Percentiles rank a stretch among this genome's conserved stretches.
Evolutionary conservation across 2,797 vertebrate genomes (phyloP).

Genomic region (Aphelocoma californica): DNA sequence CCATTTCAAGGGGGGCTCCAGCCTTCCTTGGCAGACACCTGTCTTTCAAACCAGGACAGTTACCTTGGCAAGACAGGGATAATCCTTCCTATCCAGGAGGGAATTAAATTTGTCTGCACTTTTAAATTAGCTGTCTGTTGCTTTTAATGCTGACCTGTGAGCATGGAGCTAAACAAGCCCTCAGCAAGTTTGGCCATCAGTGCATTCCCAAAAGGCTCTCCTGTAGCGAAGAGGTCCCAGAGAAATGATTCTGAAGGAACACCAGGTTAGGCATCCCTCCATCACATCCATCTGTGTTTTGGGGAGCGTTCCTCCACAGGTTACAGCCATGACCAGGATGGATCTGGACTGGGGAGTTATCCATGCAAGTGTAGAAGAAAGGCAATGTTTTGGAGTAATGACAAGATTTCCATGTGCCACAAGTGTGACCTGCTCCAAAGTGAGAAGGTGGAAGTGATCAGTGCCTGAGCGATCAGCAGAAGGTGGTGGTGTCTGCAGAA

Average conservation of each 20-base stretch:
- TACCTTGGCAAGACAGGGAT: background rate
- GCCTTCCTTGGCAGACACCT: too few species aligned
- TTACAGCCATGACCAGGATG: background rate
- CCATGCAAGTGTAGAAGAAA: background rate
- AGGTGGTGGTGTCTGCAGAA: background rate
- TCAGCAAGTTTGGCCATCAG: background rate
- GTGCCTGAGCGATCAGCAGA: background rate
- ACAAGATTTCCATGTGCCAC: background rate
- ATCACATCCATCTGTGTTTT: rapidly evolving
- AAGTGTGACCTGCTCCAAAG: background rate
- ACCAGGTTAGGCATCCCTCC: background rate
- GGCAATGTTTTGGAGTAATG: background rate
- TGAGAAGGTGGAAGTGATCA: background rate
- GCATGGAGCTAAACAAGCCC: background rate
- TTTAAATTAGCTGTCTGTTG: background rate
- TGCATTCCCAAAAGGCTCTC: background rate
- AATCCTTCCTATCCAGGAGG: background rate
- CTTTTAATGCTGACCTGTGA: background rate
- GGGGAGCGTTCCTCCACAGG: background rate
- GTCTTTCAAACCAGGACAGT: too few species aligned
- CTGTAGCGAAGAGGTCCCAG: background rate
- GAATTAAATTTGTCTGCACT: background rate
- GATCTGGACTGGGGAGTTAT: background rate
- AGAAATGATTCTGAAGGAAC: background rate
- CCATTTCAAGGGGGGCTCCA: too few species aligned